Conservation (phyloP, 2,113 vertebrate genomes). For the Notiomystis cincta region DNA sequence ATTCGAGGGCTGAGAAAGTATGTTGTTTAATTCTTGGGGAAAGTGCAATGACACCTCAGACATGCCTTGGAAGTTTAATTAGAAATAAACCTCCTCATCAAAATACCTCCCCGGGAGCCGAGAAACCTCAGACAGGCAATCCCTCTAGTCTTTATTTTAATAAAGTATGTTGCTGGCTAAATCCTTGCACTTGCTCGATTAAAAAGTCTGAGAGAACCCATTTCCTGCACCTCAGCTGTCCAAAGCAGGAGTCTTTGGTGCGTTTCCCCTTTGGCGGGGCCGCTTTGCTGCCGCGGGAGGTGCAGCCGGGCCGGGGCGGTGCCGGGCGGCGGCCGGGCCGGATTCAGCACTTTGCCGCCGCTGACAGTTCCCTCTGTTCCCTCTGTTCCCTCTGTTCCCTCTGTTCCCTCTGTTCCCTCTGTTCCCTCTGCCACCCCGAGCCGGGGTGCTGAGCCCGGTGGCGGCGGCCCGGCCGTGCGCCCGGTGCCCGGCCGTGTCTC, state of each 20-base stretch:
- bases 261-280: background rate
- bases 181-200: background rate
- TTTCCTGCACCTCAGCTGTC: background rate
- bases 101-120: background rate
- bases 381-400: no score
- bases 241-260: background rate
- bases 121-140: background rate
- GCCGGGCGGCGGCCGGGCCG: background rate
- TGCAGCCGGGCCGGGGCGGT: background rate
- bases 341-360: background rate
- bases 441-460: no score
- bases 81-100: background rate
- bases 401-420: no score
- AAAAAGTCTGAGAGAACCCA: background rate
- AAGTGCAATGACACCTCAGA: background rate
- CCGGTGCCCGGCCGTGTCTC: background rate
- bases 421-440: background rate
- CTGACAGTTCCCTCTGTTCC: constrained; percentile 10
- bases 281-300: background rate
- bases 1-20: background rate
- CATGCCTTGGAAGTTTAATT: background rate
- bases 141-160: background rate
- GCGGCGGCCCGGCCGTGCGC: background rate
- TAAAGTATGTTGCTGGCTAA: background rate
- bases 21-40: background rate